These are phyloP conservation scores for Pomacea canaliculata DNA, from an alignment of 2,888 invertebrate species.

Conservation along the genomic window DNA sequence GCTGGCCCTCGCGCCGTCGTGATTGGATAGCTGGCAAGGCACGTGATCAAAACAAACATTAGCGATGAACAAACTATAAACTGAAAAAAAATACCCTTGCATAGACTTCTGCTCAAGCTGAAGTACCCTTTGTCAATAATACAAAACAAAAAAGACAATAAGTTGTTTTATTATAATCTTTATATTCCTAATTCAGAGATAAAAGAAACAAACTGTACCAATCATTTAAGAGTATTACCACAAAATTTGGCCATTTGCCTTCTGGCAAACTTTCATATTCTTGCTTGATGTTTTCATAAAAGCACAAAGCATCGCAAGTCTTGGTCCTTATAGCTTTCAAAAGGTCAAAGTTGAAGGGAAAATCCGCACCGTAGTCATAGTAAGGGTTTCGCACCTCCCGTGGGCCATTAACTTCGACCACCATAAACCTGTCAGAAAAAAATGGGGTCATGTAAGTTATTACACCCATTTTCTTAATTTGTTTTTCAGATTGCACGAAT, in stretches of 20 bases:
- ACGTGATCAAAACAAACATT: background rate
- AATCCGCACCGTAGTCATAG: slow-evolving; percentile 54
- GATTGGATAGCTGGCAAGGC: slow-evolving; percentile 50
- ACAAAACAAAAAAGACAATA: background rate
- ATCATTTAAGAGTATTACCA: slow-evolving; percentile 28
- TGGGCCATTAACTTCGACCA: slow-evolving; percentile 34
- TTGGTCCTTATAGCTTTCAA: slow-evolving; percentile 16
- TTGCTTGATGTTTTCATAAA: slow-evolving; percentile 28
- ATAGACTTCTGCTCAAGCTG: background rate
- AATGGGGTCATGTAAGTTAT: background rate
- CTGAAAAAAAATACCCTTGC: background rate
- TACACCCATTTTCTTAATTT: background rate
- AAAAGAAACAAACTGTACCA: too few relatives aligned
- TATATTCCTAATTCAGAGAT: too few relatives aligned
- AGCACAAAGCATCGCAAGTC: slow-evolving; percentile 31
- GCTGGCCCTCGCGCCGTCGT: slow-evolving; percentile 62
- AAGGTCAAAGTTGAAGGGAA: slow-evolving; percentile 54
- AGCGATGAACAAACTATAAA: background rate
- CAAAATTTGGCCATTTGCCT: slow-evolving; percentile 44
- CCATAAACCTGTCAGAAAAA: slow-evolving; percentile 28
- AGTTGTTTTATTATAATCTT: too few relatives aligned
- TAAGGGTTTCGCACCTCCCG: slow-evolving; percentile 40
- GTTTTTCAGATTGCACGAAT: too few relatives aligned
- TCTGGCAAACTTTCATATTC: slow-evolving; percentile 29
- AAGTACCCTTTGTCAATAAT: background rate